Evolutionary conservation across 1,140 invertebrate species (phyloP).

Genomic region (Ooceraea biroi): DNA sequence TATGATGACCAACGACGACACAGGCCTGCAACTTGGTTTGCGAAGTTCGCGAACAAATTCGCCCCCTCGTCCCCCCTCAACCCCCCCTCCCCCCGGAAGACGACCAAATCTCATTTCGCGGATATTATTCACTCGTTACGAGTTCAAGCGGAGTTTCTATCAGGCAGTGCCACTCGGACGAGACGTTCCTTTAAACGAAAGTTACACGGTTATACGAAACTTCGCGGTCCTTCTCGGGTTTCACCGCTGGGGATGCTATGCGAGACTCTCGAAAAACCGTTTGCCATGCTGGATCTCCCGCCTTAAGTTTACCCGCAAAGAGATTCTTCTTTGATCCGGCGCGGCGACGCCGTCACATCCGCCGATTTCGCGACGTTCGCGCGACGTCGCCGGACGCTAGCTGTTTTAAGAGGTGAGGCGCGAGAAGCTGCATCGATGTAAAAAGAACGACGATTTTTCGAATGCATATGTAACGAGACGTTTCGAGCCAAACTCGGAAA

Average conservation of each 20-base stretch:
- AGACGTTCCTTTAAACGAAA: conserved; percentile 61
- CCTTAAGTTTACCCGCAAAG: conserved; percentile 56
- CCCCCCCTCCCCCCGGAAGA: conserved; percentile 15
- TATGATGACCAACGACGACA: conserved; percentile 52
- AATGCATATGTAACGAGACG: not conserved
- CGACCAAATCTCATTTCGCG: conserved; percentile 53
- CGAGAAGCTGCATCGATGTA: not conserved
- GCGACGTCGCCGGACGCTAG: conserved; percentile 3
- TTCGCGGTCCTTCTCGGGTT: conserved; percentile 35
- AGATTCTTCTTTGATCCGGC: conserved; percentile 58
- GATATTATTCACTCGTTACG: conserved; percentile 62
- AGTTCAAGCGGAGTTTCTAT: conserved; percentile 59
- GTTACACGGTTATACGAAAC: conserved; percentile 60
- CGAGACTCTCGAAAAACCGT: conserved; percentile 33
- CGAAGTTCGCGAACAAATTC: conserved; percentile 45
- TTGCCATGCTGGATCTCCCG: conserved; percentile 43
- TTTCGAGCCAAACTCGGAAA: not conserved
- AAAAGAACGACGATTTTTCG: not conserved
- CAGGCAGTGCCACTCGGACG: conserved; percentile 55
- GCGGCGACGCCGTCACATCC: conserved; percentile 15
- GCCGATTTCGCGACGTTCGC: not conserved
- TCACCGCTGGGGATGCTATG: conserved; percentile 41
- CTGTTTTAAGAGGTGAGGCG: not conserved
- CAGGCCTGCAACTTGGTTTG: conserved; percentile 14
- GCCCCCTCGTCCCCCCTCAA: not conserved